phyloP scores from a whole-genome alignment of 2,888 invertebrate species.

The Pammene aurita region DNA sequence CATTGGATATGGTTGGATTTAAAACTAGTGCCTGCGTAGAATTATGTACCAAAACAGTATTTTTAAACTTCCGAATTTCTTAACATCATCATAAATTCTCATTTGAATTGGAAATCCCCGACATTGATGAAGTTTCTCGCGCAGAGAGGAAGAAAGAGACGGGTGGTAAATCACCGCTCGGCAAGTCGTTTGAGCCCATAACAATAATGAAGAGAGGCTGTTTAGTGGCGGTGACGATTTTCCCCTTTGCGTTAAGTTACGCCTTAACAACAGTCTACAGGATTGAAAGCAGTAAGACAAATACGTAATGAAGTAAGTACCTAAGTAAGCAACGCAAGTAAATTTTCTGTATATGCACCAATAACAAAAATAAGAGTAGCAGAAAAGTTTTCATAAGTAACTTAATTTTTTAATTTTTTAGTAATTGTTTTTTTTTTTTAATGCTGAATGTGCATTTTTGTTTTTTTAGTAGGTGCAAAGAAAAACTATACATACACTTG shows the following conservation, averaged over 20 bases:
- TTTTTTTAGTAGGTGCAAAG: no score
- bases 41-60: not conserved
- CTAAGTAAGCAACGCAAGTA: no score
- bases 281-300: not conserved
- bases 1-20: no score
- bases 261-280: constrained; percentile 8
- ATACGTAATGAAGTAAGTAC: not conserved
- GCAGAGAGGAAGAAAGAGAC: constrained; percentile 43
- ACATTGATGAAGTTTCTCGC: constrained; percentile 31
- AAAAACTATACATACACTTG: no score
- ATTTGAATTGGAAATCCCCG: constrained; percentile 13
- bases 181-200: constrained; percentile 43
- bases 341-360: no score
- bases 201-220: constrained; percentile 43
- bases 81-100: not conserved
- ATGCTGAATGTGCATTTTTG: no score
- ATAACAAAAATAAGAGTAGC: no score
- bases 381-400: no score
- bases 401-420: no score
- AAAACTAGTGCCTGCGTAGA: no score
- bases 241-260: constrained; percentile 31
- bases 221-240: constrained; percentile 38
- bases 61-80: not conserved
- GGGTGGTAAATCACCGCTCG: constrained; percentile 46
- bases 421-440: no score